A percentile compares a stretch with the other conserved stretches of the same genome.
Evolutionary conservation across 2,888 invertebrate species (phyloP).

Genomic region (Volucella zonaria): DNA sequence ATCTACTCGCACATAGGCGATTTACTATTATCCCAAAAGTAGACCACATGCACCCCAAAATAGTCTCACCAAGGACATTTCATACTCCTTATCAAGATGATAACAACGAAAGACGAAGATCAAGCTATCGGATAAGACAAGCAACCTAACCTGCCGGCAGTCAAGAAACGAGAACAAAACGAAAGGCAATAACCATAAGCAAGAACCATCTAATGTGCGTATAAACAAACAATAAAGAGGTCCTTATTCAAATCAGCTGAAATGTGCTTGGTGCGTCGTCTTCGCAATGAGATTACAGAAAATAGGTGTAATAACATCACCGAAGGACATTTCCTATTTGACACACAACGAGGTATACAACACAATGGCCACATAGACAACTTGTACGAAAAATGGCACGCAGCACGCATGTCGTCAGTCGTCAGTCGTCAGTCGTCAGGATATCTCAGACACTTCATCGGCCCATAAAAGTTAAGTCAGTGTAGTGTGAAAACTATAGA

Average conservation of each 20-base stretch:
- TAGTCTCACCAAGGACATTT: slow-evolving; percentile 47
- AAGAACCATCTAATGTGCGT: slow-evolving; percentile 74
- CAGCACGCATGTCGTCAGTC: slow-evolving; percentile 67
- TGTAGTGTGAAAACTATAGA: slow-evolving; percentile 73
- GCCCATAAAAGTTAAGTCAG: slow-evolving; percentile 73
- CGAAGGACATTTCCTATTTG: slow-evolving; percentile 65
- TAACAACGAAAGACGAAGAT: slow-evolving; percentile 55
- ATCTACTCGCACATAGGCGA: slow-evolving; percentile 22
- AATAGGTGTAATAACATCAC: slow-evolving; percentile 76
- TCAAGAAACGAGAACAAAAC: slow-evolving; percentile 59
- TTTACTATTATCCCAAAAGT: slow-evolving; percentile 71
- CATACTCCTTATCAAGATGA: slow-evolving; percentile 35
- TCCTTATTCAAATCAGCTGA: slow-evolving; percentile 76
- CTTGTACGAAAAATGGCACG: slow-evolving; percentile 17
- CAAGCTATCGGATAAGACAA: slow-evolving; percentile 61
- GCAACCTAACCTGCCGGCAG: slow-evolving; percentile 20
- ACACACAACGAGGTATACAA: slow-evolving; percentile 33
- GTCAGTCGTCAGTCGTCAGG: slow-evolving; percentile 45
- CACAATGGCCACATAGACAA: slow-evolving; percentile 49
- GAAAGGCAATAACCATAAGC: slow-evolving; percentile 71
- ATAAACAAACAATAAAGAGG: slow-evolving; percentile 77
- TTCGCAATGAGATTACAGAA: slow-evolving; percentile 75
- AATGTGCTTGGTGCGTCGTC: slow-evolving; percentile 50
- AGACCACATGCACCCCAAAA: slow-evolving; percentile 67
- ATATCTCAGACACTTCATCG: slow-evolving; percentile 72